Conservation (phyloP, 2,113 vertebrate species). For the Corythornis cristatus region DNA sequence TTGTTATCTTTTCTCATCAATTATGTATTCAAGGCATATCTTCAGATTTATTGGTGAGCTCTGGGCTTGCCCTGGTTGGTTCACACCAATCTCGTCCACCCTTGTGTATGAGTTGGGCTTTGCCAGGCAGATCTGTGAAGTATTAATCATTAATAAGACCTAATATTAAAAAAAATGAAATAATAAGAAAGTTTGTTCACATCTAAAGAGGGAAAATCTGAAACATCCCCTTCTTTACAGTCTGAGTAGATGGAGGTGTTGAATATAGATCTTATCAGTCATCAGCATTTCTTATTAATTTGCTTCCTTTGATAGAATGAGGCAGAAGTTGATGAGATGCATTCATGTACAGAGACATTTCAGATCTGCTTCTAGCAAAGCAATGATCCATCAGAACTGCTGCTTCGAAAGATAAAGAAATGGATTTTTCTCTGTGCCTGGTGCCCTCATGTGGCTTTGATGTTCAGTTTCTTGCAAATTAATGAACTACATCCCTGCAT, state of each 20-base stretch:
- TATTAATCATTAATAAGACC: neutral
- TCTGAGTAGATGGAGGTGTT: neutral
- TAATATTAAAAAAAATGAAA: neutral
- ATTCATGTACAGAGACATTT: neutral
- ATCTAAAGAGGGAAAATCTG: neutral
- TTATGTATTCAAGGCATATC: neutral
- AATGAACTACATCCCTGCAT: neutral
- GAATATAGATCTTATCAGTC: neutral
- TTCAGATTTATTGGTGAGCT: neutral
- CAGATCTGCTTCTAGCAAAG: neutral
- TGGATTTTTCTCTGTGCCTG: conserved; percentile 57
- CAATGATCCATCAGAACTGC: neutral
- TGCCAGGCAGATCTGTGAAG: neutral
- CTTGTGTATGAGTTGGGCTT: neutral
- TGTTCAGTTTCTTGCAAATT: conserved; percentile 26
- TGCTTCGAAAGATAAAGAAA: neutral
- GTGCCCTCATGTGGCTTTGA: conserved; percentile 71
- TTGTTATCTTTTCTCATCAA: neutral
- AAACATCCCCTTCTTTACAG: neutral
- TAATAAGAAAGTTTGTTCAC: neutral
- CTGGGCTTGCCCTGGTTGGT: neutral
- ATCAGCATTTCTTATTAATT: neutral
- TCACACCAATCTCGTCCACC: neutral
- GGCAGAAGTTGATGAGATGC: neutral
- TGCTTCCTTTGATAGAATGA: neutral